phyloP scores from a whole-genome alignment of 2,888 invertebrate genomes.

The Diadegma fenestrale region DNA sequence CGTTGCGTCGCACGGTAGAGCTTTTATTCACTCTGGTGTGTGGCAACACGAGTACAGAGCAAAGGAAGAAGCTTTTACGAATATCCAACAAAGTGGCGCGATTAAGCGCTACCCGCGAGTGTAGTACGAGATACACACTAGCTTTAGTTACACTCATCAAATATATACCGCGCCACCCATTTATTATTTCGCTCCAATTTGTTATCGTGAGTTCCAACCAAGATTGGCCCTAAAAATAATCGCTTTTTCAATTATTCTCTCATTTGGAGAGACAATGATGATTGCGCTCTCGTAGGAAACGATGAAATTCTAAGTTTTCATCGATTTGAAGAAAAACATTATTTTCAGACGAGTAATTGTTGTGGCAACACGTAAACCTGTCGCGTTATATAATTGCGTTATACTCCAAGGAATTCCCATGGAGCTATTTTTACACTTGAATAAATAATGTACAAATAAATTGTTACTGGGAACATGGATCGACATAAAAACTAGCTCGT shows the following conservation, averaged over 20 bases:
- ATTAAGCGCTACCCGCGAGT: constrained; percentile 58
- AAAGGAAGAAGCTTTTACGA: constrained; percentile 41
- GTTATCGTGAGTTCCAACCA: not conserved
- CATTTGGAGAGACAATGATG: not conserved
- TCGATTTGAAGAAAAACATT: not conserved
- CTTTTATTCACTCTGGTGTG: constrained; percentile 31
- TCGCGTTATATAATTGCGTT: not conserved
- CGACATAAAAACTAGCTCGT: not conserved
- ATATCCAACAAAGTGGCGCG: constrained; percentile 63
- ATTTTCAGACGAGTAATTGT: not conserved
- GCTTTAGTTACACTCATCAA: not conserved
- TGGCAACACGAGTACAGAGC: constrained; percentile 20
- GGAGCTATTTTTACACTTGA: not conserved
- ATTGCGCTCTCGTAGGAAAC: not conserved
- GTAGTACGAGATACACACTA: constrained; percentile 25
- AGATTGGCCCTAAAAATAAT: not conserved
- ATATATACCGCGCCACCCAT: not conserved
- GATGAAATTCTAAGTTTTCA: not conserved
- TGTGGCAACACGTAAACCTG: not conserved
- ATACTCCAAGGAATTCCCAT: not conserved
- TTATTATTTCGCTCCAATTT: constrained; percentile 17
- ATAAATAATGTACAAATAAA: not conserved
- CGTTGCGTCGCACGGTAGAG: not conserved
- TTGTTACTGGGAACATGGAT: not conserved
- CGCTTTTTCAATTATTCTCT: not conserved